Conservation (phyloP, 1,140 invertebrate genomes). For the Ostrea denselamellosa region DNA sequence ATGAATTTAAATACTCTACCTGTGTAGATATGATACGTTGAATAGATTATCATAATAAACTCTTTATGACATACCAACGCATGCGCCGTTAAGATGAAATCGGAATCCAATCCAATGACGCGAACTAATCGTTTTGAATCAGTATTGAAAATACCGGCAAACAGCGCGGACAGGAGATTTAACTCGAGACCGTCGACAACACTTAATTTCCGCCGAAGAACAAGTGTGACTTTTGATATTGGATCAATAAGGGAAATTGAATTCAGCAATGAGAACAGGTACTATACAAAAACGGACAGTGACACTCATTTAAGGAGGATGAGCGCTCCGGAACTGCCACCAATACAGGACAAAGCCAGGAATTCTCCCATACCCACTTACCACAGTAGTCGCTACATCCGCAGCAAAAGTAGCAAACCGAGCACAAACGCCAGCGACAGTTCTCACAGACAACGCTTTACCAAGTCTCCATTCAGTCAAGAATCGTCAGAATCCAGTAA, state of each 20-base stretch:
- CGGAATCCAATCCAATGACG: slow-evolving; percentile 52
- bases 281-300: background rate
- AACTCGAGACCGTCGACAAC: slow-evolving; percentile 44
- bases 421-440: slow-evolving; percentile 50
- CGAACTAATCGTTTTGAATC: slow-evolving; percentile 43
- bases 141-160: slow-evolving; percentile 53
- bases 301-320: slow-evolving; percentile 55
- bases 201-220: slow-evolving; percentile 43
- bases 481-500: slow-evolving; percentile 49
- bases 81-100: slow-evolving; percentile 57
- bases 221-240: slow-evolving; percentile 54
- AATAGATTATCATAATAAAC: slow-evolving; percentile 49
- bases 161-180: slow-evolving; percentile 18
- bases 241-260: slow-evolving; percentile 42
- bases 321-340: slow-evolving; percentile 64
- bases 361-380: slow-evolving; percentile 39
- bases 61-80: slow-evolving; percentile 50
- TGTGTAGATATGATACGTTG: slow-evolving; percentile 30
- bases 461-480: slow-evolving; percentile 44
- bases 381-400: slow-evolving; percentile 44
- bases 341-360: slow-evolving; percentile 51
- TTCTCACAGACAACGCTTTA: slow-evolving; percentile 41
- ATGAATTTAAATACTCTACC: slow-evolving; percentile 44
- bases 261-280: slow-evolving; percentile 1
- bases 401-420: slow-evolving; percentile 44